phyloP scores from a whole-genome alignment of 1,140 invertebrate genomes.

The Drosophila sp. region DNA sequence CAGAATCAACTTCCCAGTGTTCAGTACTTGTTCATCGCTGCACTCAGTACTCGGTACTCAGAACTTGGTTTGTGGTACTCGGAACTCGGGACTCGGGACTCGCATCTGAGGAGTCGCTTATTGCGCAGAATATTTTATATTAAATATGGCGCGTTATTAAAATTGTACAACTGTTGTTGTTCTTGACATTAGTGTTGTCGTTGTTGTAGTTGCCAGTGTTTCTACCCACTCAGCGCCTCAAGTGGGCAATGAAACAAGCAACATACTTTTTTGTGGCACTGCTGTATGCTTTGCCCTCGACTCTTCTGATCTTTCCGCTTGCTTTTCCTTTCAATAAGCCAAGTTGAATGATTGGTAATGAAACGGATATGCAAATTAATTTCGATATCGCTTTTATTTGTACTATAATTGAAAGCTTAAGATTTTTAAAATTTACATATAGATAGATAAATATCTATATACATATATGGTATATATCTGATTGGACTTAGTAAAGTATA shows the following conservation, averaged over 20 bases:
- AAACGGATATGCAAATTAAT: not conserved
- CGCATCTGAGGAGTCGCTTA: conserved; percentile 7
- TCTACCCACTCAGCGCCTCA: not conserved
- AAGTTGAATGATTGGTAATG: not conserved
- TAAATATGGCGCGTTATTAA: conserved; percentile 12
- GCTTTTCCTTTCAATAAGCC: not conserved
- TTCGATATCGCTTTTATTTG: too few relatives aligned
- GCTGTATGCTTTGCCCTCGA: not conserved
- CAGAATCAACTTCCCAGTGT: not conserved
- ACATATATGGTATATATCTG: too few relatives aligned
- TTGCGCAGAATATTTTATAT: conserved; percentile 29
- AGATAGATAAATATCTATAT: too few relatives aligned
- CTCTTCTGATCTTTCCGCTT: not conserved
- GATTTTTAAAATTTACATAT: too few relatives aligned
- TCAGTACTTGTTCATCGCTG: not conserved
- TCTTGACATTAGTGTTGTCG: not conserved
- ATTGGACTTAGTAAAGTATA: too few relatives aligned
- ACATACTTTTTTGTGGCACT: conserved; percentile 11
- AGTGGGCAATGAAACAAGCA: conserved; percentile 12
- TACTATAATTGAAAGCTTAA: too few relatives aligned
- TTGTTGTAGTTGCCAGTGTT: not conserved
- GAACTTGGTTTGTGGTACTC: not conserved
- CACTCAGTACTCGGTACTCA: not conserved
- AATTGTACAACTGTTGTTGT: conserved; percentile 6
- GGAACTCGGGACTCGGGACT: not conserved